Evolutionary conservation across 1,140 invertebrate species (phyloP).

Genomic region (Ridgeia piscesae): DNA sequence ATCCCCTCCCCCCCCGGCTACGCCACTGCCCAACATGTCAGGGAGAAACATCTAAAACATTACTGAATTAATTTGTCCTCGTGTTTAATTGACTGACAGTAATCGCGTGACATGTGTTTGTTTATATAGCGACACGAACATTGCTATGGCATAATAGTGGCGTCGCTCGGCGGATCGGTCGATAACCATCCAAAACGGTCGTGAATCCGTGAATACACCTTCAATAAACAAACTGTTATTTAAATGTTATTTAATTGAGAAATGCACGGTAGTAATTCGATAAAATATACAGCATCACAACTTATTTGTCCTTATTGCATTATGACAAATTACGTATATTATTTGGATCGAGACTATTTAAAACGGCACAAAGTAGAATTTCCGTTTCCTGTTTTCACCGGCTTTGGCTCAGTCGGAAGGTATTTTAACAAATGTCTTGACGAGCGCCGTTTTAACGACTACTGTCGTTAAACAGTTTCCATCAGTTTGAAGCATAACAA

Average conservation of each 20-base stretch:
- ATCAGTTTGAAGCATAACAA: background rate
- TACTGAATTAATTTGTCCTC: too few species aligned
- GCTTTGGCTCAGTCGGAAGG: background rate
- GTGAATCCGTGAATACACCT: background rate
- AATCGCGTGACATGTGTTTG: too few species aligned
- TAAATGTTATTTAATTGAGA: background rate
- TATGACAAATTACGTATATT: background rate
- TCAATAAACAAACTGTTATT: background rate
- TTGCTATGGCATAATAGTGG: background rate
- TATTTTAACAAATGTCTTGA: background rate
- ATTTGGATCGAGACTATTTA: background rate
- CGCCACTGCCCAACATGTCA: too few species aligned
- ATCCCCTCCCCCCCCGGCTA: too few species aligned
- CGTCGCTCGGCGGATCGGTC: background rate
- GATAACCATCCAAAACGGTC: background rate
- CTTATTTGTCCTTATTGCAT: background rate
- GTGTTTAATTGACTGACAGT: too few species aligned
- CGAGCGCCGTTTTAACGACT: background rate
- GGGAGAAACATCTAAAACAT: too few species aligned
- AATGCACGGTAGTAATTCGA: background rate
- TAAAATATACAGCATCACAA: background rate
- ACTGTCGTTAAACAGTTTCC: background rate
- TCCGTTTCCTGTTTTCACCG: slow-evolving; percentile 3
- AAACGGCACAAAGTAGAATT: background rate
- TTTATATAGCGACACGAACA: too few species aligned